phyloP scores from a whole-genome alignment of 2,888 invertebrate species.

The Carabus problematicus region DNA sequence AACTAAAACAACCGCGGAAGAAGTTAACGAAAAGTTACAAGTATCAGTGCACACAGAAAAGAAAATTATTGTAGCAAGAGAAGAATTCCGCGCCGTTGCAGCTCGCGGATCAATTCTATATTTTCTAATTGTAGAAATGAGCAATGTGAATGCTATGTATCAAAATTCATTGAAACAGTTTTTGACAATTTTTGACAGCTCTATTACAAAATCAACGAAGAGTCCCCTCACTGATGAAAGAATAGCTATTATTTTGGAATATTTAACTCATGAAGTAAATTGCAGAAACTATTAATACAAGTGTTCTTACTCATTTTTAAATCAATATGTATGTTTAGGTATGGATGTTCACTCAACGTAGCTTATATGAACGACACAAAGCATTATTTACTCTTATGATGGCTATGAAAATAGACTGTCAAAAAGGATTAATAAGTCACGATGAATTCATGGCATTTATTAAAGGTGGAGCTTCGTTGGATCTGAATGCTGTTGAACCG shows the following conservation, averaged over 20 bases:
- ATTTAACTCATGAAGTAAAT: constrained; percentile 79
- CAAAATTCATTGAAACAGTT: constrained; percentile 96
- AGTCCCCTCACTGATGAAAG: constrained; percentile 85
- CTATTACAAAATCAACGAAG: constrained; percentile 89
- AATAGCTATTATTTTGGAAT: constrained; percentile 85
- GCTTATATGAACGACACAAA: constrained; percentile 93
- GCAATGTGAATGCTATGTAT: constrained; percentile 95
- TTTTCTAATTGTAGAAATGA: constrained; percentile 97
- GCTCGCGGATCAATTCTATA: constrained; percentile 93
- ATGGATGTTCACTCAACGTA: constrained; percentile 90
- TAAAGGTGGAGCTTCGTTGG: constrained; percentile 94
- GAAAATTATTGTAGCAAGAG: constrained; percentile 91
- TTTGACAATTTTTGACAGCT: constrained; percentile 89
- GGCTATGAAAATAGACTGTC: constrained; percentile 93
- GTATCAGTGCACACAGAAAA: constrained; percentile 93
- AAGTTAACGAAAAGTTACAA: constrained; percentile 92
- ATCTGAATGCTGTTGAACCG: constrained; percentile 89
- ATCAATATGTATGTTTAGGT: constrained; percentile 61
- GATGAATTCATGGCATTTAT: constrained; percentile 95
- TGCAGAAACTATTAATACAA: constrained; percentile 4
- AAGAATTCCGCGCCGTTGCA: constrained; percentile 95
- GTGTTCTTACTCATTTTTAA: too few relatives aligned
- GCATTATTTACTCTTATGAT: constrained; percentile 91
- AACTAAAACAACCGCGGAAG: constrained; percentile 85
- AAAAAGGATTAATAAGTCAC: constrained; percentile 80